A percentile compares a stretch with the other conserved stretches of the same genome.
These are phyloP conservation scores for Romanogobio albipinnatus DNA, from an alignment of 2,113 vertebrate species.

Conservation along the genomic window DNA sequence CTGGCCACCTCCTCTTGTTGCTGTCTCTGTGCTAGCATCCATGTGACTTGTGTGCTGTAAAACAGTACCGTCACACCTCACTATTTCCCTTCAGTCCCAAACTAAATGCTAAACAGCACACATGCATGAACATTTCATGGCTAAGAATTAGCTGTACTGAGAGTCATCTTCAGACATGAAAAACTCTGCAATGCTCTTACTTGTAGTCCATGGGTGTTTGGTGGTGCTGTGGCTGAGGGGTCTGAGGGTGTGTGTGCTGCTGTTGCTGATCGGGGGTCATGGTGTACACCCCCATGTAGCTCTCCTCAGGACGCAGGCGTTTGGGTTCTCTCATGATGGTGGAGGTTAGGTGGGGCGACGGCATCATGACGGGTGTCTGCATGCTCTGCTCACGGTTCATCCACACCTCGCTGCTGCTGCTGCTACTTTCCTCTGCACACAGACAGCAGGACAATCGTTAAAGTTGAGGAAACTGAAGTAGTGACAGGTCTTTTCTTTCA, in stretches of 20 bases:
- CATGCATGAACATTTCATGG: not conserved
- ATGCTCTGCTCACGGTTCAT: constrained; percentile 90
- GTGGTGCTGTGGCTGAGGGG: constrained; percentile 73
- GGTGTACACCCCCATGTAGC: constrained; percentile 92
- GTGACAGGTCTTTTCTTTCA: not conserved
- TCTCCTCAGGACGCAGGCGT: constrained; percentile 90
- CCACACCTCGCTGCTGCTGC: constrained; percentile 92
- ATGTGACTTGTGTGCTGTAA: constrained; percentile 97
- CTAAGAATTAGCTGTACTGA: not conserved
- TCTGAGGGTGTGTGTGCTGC: constrained; percentile 68
- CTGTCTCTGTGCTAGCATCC: constrained; percentile 99
- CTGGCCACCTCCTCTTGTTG: constrained; percentile 97
- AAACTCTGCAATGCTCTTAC: constrained; percentile 77
- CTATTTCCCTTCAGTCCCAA: constrained; percentile 61
- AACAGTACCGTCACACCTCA: constrained; percentile 86
- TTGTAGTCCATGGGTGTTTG: constrained; percentile 96
- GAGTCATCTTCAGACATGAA: too few species aligned
- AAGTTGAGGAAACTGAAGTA: not conserved
- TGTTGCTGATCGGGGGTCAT: constrained; percentile 90
- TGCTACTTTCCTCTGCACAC: constrained; percentile 90
- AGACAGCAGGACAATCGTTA: not conserved
- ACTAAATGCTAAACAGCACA: not conserved
- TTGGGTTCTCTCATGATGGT: constrained; percentile 97
- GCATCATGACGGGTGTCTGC: constrained; percentile 96
- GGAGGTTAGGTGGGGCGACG: constrained; percentile 94